These are phyloP conservation scores for Pyrrhopygopsis socrates DNA, from an alignment of 2,888 invertebrate genomes.

Conservation along the genomic window DNA sequence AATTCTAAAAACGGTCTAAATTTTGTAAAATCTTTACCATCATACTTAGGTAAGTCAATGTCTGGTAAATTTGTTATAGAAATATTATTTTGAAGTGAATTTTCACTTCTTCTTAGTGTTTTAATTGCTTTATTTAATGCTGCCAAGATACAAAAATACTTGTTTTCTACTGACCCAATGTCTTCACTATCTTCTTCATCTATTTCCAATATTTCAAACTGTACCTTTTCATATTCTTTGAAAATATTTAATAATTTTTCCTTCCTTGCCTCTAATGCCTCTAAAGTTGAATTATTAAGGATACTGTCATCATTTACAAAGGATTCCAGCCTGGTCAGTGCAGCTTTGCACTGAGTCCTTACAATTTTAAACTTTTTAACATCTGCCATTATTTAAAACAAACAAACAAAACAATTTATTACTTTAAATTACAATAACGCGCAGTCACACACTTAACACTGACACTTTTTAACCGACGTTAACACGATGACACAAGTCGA, in stretches of 20 bases:
- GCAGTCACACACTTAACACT: no score
- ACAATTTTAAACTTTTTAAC: no score
- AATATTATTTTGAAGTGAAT: background rate
- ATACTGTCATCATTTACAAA: no score
- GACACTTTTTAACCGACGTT: no score
- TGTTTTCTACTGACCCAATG: background rate
- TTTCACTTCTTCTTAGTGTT: background rate
- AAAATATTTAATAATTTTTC: background rate
- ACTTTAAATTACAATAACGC: no score
- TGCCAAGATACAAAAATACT: background rate
- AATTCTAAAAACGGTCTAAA: constrained; percentile 27
- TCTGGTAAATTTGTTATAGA: background rate
- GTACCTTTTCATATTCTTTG: background rate
- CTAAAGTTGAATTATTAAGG: no score
- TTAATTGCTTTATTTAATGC: background rate
- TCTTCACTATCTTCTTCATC: background rate
- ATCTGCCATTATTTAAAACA: no score
- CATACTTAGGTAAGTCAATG: background rate
- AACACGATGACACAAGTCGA: no score
- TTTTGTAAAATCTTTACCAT: constrained; percentile 1
- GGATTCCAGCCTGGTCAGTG: no score
- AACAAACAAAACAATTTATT: no score
- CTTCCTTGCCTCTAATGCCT: background rate
- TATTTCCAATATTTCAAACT: background rate
- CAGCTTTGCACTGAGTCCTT: no score